Evolutionary conservation across 53 echinoderm and acorn worm species (phyloP), one percentile per base, ranked within the genome.

Genomic region (Stichopus horrens): DNA sequence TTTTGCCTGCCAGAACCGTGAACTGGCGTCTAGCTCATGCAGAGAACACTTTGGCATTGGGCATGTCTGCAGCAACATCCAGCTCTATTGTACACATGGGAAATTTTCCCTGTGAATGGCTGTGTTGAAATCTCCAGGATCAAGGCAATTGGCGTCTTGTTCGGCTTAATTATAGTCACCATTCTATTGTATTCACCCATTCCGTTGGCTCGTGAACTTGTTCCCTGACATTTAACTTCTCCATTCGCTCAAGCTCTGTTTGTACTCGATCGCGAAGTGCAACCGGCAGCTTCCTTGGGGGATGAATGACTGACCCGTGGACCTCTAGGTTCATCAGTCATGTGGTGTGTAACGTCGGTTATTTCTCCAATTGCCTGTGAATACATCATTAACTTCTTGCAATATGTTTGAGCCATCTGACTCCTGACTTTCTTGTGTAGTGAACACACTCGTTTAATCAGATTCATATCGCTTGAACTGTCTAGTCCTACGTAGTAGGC

Each of bases 271-370:
- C 9, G 10, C 89, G 66, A 13, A 92, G 79, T n/a, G 89, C 67
- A 7, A 92, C 86, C 21, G 92, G 92, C 11, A 90, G 54, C 86
- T 83, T 92, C 5, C 89, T 10, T 8, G 92, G 92, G 67, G 92
- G 59, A 56, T 92, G 90, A 22, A 92, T 63, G 13, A 88, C 88
- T 0, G 88, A 88, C 5, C 20, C 21, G 8, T 57, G 88, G 55
- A 21, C 21, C 5, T n/a, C n/a, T n/a, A n/a, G n/a, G n/a, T n/a
- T n/a, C n/a, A n/a, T n/a, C n/a, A n/a, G n/a, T n/a, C n/a, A n/a
- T n/a, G n/a, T n/a, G 22, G 73, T 89, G 81, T 71, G 13, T 87
- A n/a, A 86, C 71, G 4, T 9, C 81, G 4, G 23, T 81, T 3
- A 82, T 21, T 52, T 16, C 52, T 83, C 55, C 83, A 5, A 58